Conservation (phyloP, 2,888 invertebrate genomes). For the Leptarthrus brevirostris region DNA sequence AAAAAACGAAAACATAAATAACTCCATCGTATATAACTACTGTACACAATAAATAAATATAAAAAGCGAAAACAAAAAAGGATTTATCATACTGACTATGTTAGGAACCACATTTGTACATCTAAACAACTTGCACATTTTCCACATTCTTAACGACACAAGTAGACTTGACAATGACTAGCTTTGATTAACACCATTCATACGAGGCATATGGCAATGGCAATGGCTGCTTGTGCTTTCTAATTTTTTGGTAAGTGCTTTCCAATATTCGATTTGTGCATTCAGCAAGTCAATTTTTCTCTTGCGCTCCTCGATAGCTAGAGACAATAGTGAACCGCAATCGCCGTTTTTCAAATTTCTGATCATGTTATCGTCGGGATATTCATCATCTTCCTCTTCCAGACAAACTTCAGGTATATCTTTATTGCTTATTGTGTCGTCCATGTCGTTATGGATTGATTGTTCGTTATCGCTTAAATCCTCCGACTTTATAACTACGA, state of each 20-base stretch:
- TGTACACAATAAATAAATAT: slow-evolving; percentile 40
- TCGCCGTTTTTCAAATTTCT: slow-evolving; percentile 7
- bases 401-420: slow-evolving; percentile 65
- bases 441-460: slow-evolving; percentile 57
- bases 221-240: slow-evolving; percentile 56
- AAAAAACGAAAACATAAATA: slow-evolving; percentile 18
- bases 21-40: not conserved
- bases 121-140: slow-evolving; percentile 57
- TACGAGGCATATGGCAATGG: slow-evolving; percentile 50
- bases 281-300: slow-evolving; percentile 65
- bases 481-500: slow-evolving; percentile 66
- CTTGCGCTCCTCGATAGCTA: slow-evolving; percentile 65
- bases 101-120: slow-evolving; percentile 67
- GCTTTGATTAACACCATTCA: slow-evolving; percentile 59
- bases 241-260: slow-evolving; percentile 64
- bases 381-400: slow-evolving; percentile 63
- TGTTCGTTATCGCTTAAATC: slow-evolving; percentile 66
- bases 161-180: slow-evolving; percentile 54
- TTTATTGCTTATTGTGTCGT: slow-evolving; percentile 64
- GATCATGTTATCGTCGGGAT: slow-evolving; percentile 12
- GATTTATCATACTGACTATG: slow-evolving; percentile 60
- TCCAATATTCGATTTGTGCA: slow-evolving; percentile 66
- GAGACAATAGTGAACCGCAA: slow-evolving; percentile 61
- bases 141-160: slow-evolving; percentile 3
- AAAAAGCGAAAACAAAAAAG: slow-evolving; percentile 33